Evolutionary conservation across 2,888 invertebrate genomes (phyloP), one percentile per base, ranked within the genome.

Genomic region (Cephus nigrinus): DNA sequence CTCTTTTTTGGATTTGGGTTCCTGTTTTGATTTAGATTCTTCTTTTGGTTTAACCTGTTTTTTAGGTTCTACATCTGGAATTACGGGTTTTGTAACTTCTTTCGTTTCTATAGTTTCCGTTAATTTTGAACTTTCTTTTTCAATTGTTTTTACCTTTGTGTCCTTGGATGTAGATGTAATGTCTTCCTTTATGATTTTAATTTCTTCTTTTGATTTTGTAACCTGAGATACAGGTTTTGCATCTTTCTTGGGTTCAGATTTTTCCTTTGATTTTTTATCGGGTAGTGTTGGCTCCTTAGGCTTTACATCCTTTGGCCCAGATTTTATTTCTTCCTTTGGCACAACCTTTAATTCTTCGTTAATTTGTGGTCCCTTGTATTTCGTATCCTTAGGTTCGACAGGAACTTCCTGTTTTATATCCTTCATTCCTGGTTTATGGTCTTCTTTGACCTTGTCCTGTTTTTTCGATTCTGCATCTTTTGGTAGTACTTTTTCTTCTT

Each of bases 91-190:
- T 32, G 31, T 33, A 74, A 32, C 34, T 36, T 75, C 73, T 72
- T 31, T 74, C 31, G 15, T 74, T n/a, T 71, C 12, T 11, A 73
- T 79, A 69, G 77, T 78, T 76, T 79, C 78, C 78, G 75, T 73
- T 76, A 81, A 71, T 75, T 75, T 77, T 69, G 79, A 69, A 76
- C 78, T 78, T 76, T 80, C 72, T 32, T 73, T 55, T n/a, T 31
- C 40, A 69, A 68, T 36, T 76, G 68, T 77, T 81, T 76, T 76
- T 33, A 69, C 75, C 81, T 76, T 82, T 69, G 79, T 74, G 79
- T 83, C 76, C 55, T 77, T 77, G 90, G 92, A 86, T 92, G 92
- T 75, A 92, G 80, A 69, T 87, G 87, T 35, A 23, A 90, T 90
- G 30, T 91, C 90, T 83, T 91, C 91, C 1, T 87, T 86, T 4